A percentile compares a stretch with the other conserved stretches of the same genome.
Conservation (phyloP, 2,113 vertebrate species). For the Hoplias malabaricus region DNA sequence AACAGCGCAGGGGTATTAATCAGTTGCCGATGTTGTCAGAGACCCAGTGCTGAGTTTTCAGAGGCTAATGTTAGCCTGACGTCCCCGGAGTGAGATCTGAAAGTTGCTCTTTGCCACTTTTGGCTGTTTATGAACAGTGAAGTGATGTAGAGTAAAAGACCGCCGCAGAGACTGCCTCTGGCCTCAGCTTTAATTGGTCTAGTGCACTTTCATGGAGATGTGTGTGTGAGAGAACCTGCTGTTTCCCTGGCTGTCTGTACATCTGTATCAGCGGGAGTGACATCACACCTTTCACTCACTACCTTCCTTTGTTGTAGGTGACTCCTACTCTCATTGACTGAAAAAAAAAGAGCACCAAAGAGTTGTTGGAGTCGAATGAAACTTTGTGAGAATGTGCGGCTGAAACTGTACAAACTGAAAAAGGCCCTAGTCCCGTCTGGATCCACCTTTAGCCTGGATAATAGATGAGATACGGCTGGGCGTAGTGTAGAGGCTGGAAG, state of each 20-base stretch:
- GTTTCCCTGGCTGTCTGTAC: slow-evolving; percentile 17
- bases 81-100: slow-evolving; percentile 8
- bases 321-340: no score
- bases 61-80: neutral
- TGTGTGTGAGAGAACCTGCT: neutral
- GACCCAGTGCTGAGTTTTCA: neutral
- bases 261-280: slow-evolving; percentile 16
- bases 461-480: no score
- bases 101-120: neutral
- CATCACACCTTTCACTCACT: slow-evolving; percentile 1
- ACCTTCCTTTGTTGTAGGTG: slow-evolving; percentile 27
- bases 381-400: no score
- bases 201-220: neutral
- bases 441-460: no score
- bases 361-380: no score
- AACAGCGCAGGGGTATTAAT: neutral
- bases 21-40: no score
- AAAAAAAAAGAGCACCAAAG: no score
- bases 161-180: neutral
- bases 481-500: no score
- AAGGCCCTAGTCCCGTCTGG: no score
- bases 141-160: slow-evolving; percentile 11
- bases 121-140: neutral
- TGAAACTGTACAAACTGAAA: no score
- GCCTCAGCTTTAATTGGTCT: slow-evolving; percentile 6